phyloP scores from a whole-genome alignment of 1,140 invertebrate genomes.

The Asbolus verrucosus region DNA sequence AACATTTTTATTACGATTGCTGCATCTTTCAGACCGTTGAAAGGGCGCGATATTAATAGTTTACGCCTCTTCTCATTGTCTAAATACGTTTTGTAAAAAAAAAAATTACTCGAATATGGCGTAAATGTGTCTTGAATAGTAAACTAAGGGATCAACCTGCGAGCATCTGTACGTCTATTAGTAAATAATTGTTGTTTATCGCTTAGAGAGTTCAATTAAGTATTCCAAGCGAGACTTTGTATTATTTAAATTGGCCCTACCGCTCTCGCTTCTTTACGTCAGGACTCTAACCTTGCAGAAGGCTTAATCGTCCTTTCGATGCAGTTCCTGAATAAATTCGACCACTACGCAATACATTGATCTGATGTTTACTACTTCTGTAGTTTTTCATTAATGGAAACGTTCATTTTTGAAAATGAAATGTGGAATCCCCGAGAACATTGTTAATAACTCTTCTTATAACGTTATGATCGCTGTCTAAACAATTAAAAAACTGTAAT shows the following conservation, averaged over 20 bases:
- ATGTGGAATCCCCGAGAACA: too few relatives aligned
- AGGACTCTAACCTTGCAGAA: conserved; percentile 29
- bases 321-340: background rate
- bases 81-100: conserved; percentile 2
- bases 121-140: conserved; percentile 39
- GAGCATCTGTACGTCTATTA: conserved; percentile 45
- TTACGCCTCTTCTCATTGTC: background rate
- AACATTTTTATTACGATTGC: too few relatives aligned
- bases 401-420: too few relatives aligned
- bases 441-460: too few relatives aligned
- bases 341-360: background rate
- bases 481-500: conserved; percentile 1
- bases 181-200: conserved; percentile 45
- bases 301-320: background rate
- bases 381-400: too few relatives aligned
- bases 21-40: too few relatives aligned
- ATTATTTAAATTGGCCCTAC: conserved; percentile 44
- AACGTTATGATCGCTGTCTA: background rate
- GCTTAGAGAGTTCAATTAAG: conserved; percentile 44
- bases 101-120: conserved; percentile 27
- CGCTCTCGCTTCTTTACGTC: conserved; percentile 26
- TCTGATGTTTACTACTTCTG: too few relatives aligned
- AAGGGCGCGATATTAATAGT: background rate
- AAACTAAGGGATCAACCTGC: conserved; percentile 41
- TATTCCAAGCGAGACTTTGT: conserved; percentile 41